Conservation (phyloP, 2,113 vertebrate species). For the Mixornis gularis region DNA sequence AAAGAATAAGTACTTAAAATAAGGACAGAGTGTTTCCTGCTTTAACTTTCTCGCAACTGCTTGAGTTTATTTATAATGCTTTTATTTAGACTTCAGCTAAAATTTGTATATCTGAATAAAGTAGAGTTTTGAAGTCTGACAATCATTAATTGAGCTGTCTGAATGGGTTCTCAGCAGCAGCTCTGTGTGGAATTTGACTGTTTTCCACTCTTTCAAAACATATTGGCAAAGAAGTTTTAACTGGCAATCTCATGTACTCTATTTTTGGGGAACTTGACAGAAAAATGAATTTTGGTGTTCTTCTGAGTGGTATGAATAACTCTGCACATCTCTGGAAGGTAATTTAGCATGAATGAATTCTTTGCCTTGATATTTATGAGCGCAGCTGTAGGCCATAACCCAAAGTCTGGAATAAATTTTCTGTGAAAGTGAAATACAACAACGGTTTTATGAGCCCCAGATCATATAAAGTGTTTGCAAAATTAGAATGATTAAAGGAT, state of each 20-base stretch:
- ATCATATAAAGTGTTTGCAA: constrained; percentile 49
- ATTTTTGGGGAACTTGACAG: background rate
- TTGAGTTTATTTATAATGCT: background rate
- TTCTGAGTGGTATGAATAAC: constrained; percentile 35
- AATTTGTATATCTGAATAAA: background rate
- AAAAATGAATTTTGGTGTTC: constrained; percentile 32
- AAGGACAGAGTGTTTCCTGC: background rate
- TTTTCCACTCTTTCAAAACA: background rate
- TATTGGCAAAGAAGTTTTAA: background rate
- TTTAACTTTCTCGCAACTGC: background rate
- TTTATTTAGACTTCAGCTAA: background rate
- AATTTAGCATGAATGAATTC: constrained; percentile 53
- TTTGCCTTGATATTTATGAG: constrained; percentile 56
- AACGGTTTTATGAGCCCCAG: constrained; percentile 43
- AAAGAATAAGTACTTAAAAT: background rate
- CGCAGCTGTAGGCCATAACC: constrained; percentile 58
- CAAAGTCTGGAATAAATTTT: constrained; percentile 58
- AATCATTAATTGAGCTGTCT: background rate
- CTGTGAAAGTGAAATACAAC: constrained; percentile 47
- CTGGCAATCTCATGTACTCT: background rate
- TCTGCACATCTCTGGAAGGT: constrained; percentile 43
- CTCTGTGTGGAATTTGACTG: background rate
- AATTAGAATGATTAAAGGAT: constrained; percentile 53
- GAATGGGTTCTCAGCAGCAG: background rate
- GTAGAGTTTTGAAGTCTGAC: background rate